Conservation (phyloP, 2,113 vertebrate species). For the Cynocephalus volans region DNA sequence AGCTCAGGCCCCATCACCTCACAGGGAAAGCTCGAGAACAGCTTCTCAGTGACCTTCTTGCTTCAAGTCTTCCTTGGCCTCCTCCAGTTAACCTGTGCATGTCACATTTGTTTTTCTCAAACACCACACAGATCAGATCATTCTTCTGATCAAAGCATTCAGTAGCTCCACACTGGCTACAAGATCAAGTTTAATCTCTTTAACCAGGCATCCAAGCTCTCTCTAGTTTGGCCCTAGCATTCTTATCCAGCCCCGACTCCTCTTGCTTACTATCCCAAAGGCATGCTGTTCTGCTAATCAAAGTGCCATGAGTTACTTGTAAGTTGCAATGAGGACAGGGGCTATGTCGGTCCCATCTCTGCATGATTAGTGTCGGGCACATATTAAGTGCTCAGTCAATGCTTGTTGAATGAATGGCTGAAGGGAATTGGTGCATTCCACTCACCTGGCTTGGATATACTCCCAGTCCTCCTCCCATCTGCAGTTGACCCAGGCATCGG, state of each 20-base stretch:
- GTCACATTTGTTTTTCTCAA: neutral
- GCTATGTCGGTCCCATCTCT: neutral
- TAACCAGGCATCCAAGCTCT: neutral
- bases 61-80: neutral
- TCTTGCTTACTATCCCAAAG: neutral
- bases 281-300: neutral
- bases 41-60: neutral
- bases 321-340: neutral
- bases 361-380: neutral
- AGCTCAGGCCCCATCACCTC: neutral
- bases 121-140: neutral
- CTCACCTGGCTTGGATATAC: neutral
- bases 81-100: neutral
- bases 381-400: neutral
- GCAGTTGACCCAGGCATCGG: neutral
- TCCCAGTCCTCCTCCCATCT: neutral
- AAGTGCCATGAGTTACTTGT: neutral
- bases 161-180: neutral
- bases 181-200: conserved; percentile 14
- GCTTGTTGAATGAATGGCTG: neutral
- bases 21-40: neutral
- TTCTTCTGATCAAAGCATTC: neutral
- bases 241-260: neutral
- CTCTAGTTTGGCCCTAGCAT: neutral
- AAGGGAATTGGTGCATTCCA: neutral